Conservation (phyloP, 2,888 invertebrate genomes). For the Lycia hirtaria region DNA sequence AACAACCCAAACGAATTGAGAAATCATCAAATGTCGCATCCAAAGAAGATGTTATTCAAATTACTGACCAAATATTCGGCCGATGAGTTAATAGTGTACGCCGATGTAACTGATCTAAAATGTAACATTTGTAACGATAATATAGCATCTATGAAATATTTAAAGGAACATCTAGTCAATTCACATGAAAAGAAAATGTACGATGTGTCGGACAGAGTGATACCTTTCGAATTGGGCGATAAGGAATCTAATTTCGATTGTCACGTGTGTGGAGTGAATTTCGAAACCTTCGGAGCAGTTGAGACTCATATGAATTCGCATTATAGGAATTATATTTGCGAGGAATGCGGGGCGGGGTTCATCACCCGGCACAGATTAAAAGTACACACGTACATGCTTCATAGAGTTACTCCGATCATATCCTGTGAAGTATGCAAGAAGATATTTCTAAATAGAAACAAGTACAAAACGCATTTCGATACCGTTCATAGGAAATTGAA, state of each 20-base stretch:
- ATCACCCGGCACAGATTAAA: constrained; percentile 68
- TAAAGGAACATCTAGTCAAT: constrained; percentile 64
- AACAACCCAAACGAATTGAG: constrained; percentile 57
- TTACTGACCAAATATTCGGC: constrained; percentile 59
- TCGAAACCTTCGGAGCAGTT: constrained; percentile 73
- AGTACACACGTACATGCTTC: constrained; percentile 67
- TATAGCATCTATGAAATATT: constrained; percentile 53
- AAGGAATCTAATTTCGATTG: constrained; percentile 59
- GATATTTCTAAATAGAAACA: constrained; percentile 59
- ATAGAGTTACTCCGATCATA: constrained; percentile 39
- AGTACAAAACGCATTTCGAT: constrained; percentile 66
- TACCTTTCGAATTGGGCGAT: constrained; percentile 65
- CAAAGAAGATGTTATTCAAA: constrained; percentile 46
- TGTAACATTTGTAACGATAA: constrained; percentile 60
- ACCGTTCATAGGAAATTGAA: constrained; percentile 64
- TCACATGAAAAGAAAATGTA: constrained; percentile 63
- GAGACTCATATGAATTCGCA: constrained; percentile 76
- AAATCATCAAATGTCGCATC: constrained; percentile 55
- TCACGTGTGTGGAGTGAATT: constrained; percentile 65
- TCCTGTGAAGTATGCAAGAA: constrained; percentile 66
- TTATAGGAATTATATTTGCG: constrained; percentile 72
- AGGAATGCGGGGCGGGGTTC: constrained; percentile 71
- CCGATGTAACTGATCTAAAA: constrained; percentile 63
- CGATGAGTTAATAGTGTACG: constrained; percentile 69
- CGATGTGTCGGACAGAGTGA: constrained; percentile 63